Base-by-base conservation (phyloP, 2,888 invertebrate genomes). In the Epinotia bilunana region DNA sequence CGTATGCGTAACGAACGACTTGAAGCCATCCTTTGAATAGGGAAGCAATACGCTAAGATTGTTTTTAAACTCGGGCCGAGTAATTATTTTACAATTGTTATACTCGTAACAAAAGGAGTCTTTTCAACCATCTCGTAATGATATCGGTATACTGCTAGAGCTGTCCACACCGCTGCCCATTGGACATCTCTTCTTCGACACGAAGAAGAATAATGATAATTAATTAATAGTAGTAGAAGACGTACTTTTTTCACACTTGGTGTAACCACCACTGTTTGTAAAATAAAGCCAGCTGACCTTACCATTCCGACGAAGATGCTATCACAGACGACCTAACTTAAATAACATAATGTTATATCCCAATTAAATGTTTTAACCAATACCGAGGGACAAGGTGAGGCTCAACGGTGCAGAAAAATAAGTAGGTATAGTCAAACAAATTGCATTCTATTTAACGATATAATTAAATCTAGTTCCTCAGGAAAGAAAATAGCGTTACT, bases 1-100 rank as follows among this genome's bases (percentile, higher is more conserved):
- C 39, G 62, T 76, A 72, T 76, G 76, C 76, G 58, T 64, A 62
- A 49, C 72, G 53, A 60, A 28, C 62, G n/a, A 28, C 43, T 20
- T 20, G 28, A 28, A 55, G 20, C 60, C 61, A 65, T 61, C 39
- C n/a, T 55, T 69, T 18, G 16, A 46, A 68, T 62, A 49, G 43
- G 16, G 23, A 57, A 57, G 13, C 23, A 28, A 43, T 20, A 18
- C 12, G 18, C 23, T 20, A 6, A 23, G 11, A 58, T 43, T 70
- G 28, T 12, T 46, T 46, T 60, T 61, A n/a, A 49, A 46, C 23
- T 43, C 23, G 12, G 7, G n/a, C 6, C 33, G 12, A 28, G 28
- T 6, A n/a, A 67, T 55, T 16, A 5, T 12, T 5, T 13, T 13
- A 28, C 4, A 65, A 53, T 65, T 23, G 23, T 20, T 18, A 11